These are phyloP conservation scores for rat (Rattus norvegicus) DNA, from an alignment of 2,113 vertebrate species.

Conservation along the genomic window DNA sequence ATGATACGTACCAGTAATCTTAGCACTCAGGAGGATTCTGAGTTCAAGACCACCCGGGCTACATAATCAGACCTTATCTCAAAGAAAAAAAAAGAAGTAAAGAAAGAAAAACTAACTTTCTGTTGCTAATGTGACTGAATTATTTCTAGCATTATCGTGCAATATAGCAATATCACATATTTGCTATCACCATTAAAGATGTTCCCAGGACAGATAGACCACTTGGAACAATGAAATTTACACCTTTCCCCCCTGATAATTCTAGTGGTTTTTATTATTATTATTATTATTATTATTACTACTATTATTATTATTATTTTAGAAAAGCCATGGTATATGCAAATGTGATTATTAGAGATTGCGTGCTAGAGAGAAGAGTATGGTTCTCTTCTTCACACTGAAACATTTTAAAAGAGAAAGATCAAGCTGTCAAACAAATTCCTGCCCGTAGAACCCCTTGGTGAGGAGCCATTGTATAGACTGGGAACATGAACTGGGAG, in stretches of 20 bases:
- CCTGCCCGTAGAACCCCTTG: neutral
- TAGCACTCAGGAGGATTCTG: neutral
- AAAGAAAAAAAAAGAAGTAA: neutral
- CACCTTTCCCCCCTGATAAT: neutral
- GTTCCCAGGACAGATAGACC: neutral
- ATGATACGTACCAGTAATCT: too few species aligned
- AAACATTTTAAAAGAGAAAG: constrained; percentile 31
- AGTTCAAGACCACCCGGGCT: neutral
- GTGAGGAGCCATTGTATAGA: neutral
- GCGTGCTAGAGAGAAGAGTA: neutral
- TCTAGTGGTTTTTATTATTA: neutral
- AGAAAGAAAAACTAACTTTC: neutral
- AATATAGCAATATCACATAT: neutral
- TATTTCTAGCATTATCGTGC: neutral
- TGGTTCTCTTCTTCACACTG: neutral
- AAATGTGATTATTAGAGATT: neutral
- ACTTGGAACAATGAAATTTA: neutral
- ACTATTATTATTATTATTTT: neutral
- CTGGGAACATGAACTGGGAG: neutral
- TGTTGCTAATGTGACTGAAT: neutral
- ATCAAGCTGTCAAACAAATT: neutral
- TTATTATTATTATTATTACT: too few species aligned
- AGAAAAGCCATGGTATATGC: neutral
- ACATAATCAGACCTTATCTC: neutral
- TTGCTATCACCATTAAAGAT: neutral